Percentiles rank a stretch among this genome's conserved stretches.
Evolutionary conservation across 2,113 vertebrate species (phyloP).

Genomic region (Pteropus alecto): DNA sequence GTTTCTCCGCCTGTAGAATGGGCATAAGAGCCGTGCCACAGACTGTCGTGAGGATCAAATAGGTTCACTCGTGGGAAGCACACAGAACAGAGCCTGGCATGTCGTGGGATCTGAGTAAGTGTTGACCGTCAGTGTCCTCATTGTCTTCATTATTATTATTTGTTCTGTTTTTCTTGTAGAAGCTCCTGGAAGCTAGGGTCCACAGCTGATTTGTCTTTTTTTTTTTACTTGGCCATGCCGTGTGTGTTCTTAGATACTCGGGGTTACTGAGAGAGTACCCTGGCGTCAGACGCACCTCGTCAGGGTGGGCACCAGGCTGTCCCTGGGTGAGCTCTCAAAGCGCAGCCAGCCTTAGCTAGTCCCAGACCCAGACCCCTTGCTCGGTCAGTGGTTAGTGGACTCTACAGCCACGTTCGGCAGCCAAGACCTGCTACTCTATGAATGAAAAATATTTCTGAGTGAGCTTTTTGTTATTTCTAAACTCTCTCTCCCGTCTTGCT

Average conservation of each 20-base stretch:
- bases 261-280: neutral
- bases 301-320: neutral
- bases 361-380: too few relatives aligned
- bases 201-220: neutral
- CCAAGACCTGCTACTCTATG: neutral
- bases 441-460: neutral
- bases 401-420: neutral
- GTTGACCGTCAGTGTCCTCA: neutral
- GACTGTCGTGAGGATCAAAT: too few relatives aligned
- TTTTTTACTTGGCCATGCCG: neutral
- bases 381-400: neutral
- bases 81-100: neutral
- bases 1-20: neutral
- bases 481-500: neutral
- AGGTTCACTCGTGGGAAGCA: neutral
- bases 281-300: neutral
- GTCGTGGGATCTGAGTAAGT: neutral
- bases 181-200: neutral
- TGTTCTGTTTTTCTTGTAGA: neutral
- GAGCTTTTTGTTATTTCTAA: neutral
- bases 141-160: neutral
- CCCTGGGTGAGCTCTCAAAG: too few relatives aligned
- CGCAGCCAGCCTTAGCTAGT: accelerated
- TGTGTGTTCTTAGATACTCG: neutral
- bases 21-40: accelerated